phyloP scores from a whole-genome alignment of 2,888 invertebrate species.

The Phortica magna region DNA sequence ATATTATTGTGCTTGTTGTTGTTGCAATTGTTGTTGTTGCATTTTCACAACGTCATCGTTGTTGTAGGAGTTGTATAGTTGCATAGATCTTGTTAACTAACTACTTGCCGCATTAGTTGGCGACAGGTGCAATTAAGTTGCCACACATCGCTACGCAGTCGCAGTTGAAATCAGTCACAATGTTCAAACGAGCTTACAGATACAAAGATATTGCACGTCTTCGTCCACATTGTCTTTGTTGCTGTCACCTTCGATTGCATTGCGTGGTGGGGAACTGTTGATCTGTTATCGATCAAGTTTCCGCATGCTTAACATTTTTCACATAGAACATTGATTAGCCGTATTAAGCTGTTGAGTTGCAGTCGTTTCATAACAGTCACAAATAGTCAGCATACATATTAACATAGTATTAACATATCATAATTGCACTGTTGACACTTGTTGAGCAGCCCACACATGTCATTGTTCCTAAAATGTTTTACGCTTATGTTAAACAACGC shows the following conservation, averaged over 20 bases:
- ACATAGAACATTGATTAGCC: slow-evolving; percentile 6
- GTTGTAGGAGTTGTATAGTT: slow-evolving; percentile 24
- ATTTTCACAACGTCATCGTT: not conserved
- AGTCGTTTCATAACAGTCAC: slow-evolving; percentile 30
- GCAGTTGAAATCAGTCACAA: too few species aligned
- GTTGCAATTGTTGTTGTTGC: not conserved
- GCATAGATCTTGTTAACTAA: slow-evolving; percentile 9
- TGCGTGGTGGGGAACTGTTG: not conserved
- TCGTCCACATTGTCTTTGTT: too few species aligned
- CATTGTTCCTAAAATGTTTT: too few species aligned
- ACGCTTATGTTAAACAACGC: too few species aligned
- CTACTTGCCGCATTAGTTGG: slow-evolving; percentile 36
- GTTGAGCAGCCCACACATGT: too few species aligned
- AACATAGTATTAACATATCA: too few species aligned
- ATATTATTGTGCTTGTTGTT: not conserved
- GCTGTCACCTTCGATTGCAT: not conserved
- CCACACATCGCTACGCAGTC: not conserved
- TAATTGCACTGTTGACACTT: too few species aligned
- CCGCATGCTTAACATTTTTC: slow-evolving; percentile 3
- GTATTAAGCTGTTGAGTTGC: not conserved
- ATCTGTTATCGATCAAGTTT: not conserved
- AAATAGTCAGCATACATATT: too few species aligned
- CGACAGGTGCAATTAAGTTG: slow-evolving; percentile 67
- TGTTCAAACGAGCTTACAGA: too few species aligned
- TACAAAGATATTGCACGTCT: too few species aligned